These are phyloP conservation scores for Conomelus anceps DNA, from an alignment of 2,888 invertebrate genomes.

Conservation along the genomic window DNA sequence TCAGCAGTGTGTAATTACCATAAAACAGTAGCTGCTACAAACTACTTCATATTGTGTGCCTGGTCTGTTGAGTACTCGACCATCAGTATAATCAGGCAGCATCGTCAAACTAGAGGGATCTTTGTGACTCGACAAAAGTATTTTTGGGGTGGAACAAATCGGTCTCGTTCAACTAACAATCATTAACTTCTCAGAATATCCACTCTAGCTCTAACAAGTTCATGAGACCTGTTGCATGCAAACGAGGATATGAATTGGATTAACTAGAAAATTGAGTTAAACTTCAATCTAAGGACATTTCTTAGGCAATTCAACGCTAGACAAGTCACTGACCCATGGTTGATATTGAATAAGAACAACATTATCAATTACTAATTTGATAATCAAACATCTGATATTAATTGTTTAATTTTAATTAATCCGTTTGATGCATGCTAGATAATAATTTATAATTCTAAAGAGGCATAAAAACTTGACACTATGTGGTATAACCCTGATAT, in stretches of 20 bases:
- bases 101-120: not conserved
- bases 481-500: too few relatives aligned
- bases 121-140: not conserved
- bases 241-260: not conserved
- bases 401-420: too few relatives aligned
- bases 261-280: not conserved
- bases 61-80: not conserved
- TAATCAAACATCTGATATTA: too few relatives aligned
- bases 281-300: too few relatives aligned
- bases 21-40: not conserved
- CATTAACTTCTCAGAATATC: not conserved
- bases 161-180: not conserved
- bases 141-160: not conserved
- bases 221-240: not conserved
- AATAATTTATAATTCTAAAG: too few relatives aligned
- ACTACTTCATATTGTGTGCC: not conserved
- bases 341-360: too few relatives aligned
- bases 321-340: too few relatives aligned
- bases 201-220: not conserved
- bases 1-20: not conserved
- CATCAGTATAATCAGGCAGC: not conserved
- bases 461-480: too few relatives aligned
- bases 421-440: too few relatives aligned
- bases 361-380: too few relatives aligned
- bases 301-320: too few relatives aligned